Percentiles rank a stretch among this genome's conserved stretches.
Conservation (phyloP, 2,113 vertebrate genomes). For the Scophthalmus maximus region DNA sequence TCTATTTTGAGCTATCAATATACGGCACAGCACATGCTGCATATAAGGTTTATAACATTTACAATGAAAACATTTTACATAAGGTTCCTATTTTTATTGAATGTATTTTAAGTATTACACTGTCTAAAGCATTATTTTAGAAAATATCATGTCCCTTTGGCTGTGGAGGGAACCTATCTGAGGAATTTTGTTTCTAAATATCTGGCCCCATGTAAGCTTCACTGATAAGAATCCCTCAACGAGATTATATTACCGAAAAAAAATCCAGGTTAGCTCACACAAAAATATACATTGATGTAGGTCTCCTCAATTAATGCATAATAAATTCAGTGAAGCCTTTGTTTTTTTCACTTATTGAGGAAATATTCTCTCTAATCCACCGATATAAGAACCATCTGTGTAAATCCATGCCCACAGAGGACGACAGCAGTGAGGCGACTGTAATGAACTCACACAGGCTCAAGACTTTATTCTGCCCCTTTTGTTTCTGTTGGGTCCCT, state of each 20-base stretch:
- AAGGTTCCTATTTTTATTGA: not conserved
- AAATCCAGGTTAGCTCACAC: slow-evolving; percentile 52
- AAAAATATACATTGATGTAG: slow-evolving; percentile 79
- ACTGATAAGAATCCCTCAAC: slow-evolving; percentile 45
- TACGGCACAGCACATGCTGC: not conserved
- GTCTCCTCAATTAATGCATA: slow-evolving; percentile 80
- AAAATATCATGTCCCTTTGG: not conserved
- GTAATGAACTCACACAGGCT: slow-evolving; percentile 41
- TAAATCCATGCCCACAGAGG: slow-evolving; percentile 77
- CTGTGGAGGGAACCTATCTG: slow-evolving; percentile 33
- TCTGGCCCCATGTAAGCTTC: slow-evolving; percentile 40
- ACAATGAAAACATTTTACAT: too few relatives aligned
- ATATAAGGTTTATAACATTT: not conserved
- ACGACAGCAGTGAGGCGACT: slow-evolving; percentile 38
- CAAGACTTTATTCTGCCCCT: slow-evolving; percentile 42
- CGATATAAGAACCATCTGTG: slow-evolving; percentile 85
- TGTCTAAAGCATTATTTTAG: not conserved
- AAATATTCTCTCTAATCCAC: slow-evolving; percentile 80
- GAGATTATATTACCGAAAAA: slow-evolving; percentile 43
- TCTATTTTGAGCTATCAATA: too few relatives aligned
- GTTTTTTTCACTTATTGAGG: slow-evolving; percentile 74
- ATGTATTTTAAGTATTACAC: not conserved
- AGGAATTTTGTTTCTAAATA: slow-evolving; percentile 49
- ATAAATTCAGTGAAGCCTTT: slow-evolving; percentile 77
- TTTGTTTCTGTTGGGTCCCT: slow-evolving; percentile 53